Evolutionary conservation across 2,888 invertebrate species (phyloP).

Genomic region (Cataglyphis cursor): DNA sequence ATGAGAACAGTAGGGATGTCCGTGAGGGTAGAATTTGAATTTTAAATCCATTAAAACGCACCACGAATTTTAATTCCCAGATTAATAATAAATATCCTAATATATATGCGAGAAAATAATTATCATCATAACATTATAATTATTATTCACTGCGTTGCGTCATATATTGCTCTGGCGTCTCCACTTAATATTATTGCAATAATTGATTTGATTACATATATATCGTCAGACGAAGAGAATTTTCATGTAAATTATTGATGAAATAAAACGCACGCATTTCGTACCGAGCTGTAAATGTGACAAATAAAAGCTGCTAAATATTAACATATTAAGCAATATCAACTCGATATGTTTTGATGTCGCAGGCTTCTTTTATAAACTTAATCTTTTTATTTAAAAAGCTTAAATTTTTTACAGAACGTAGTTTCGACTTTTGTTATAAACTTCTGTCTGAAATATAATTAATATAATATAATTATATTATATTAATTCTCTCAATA

Average conservation of each 20-base stretch:
- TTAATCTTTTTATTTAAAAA: not conserved
- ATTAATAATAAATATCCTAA: slow-evolving; percentile 50
- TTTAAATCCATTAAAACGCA: slow-evolving; percentile 51
- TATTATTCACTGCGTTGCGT: slow-evolving; percentile 37
- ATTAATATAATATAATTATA: slow-evolving; percentile 19
- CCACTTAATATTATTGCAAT: slow-evolving; percentile 50
- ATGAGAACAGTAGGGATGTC: slow-evolving; percentile 18
- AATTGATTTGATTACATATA: slow-evolving; percentile 45
- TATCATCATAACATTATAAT: slow-evolving; percentile 41
- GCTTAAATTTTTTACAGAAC: not conserved
- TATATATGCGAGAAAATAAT: slow-evolving; percentile 53
- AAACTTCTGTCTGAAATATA: not conserved
- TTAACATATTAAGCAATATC: slow-evolving; percentile 2
- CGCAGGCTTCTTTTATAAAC: not conserved
- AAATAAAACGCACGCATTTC: slow-evolving; percentile 14
- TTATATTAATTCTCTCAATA: not conserved
- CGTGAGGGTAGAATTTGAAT: slow-evolving; percentile 44
- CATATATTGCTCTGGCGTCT: slow-evolving; percentile 8
- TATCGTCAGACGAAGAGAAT: slow-evolving; percentile 38
- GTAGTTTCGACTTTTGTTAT: not conserved
- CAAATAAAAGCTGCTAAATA: slow-evolving; percentile 32
- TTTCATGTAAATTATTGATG: slow-evolving; percentile 45
- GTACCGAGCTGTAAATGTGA: not conserved
- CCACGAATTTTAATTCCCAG: slow-evolving; percentile 46
- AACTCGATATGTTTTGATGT: slow-evolving; percentile 4